Evolutionary conservation across 2,797 vertebrate species (phyloP), one percentile per base, ranked within the genome.

Genomic region (Xiphophorus birchmanni): DNA sequence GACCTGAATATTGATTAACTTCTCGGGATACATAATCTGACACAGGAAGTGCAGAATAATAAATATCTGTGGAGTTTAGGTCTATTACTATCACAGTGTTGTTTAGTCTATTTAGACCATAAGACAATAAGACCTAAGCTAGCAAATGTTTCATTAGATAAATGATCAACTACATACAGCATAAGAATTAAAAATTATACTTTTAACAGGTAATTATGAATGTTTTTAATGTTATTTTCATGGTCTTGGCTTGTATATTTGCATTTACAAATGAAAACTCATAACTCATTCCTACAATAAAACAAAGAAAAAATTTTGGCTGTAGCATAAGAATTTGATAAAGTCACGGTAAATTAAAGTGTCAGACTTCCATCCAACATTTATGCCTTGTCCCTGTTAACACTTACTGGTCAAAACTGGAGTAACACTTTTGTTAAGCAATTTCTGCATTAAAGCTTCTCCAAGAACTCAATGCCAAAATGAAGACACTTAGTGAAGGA

Each of bases 1-100:
- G 80, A 89, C 81, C 80, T 76, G 26, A 58, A n/a, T 90, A 93
- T 91, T 91, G 92, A 93, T 93, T 86, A 63, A 58, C 52, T 45
- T 81, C 82, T 87, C 84, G 75, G 79, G 69, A 42, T 84, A 37
- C 48, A 83, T 58, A 80, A 47, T 56, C 32, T 56, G 45, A 54
- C 9, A 60, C 5, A 74, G 35, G 42, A 58, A 67, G 45, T 74
- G 71, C 78, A 60, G 54, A 73, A 79, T 17, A 54, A 73, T 71
- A 71, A 7, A 71, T 71, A 44, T 71, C 67, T 44, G 42, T 71
- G 67, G 67, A 40, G 67, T 71, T 71, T 71, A 44, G 40, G 13
- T n/a, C 67, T 71, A 26, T 42, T 69, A 69, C 65, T 21, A 42
- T 42, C 37, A 37, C 12, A n/a, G 67, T 44, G 26, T 42, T 42